Evolutionary conservation across 2,797 vertebrate species (phyloP).

Genomic region (Varecia variegata): DNA sequence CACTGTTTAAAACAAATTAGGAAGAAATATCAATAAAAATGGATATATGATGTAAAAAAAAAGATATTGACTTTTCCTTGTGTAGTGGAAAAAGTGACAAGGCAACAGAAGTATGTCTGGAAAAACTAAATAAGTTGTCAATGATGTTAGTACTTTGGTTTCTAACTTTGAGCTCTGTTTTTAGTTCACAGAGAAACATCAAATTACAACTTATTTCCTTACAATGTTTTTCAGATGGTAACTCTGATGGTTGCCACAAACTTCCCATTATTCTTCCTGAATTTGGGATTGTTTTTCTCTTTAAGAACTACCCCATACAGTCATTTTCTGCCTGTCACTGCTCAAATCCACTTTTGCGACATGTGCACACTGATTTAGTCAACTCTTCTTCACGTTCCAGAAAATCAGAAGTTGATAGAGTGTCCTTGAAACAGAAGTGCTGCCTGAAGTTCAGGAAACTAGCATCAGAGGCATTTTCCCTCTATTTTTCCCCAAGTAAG

Average conservation of each 20-base stretch:
- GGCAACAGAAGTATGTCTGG: not conserved
- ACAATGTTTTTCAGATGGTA: not conserved
- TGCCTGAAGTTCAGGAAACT: not conserved
- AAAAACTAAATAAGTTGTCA: not conserved
- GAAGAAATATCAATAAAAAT: no score
- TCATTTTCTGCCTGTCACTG: not conserved
- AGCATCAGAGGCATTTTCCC: not conserved
- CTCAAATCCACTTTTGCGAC: not conserved
- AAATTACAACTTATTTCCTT: not conserved
- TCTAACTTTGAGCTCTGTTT: not conserved
- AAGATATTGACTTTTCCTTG: not conserved
- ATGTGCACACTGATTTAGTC: not conserved
- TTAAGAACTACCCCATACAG: not conserved
- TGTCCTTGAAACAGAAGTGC: not conserved
- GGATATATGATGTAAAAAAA: not conserved
- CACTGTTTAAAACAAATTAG: no score
- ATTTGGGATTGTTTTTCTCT: not conserved
- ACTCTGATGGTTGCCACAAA: not conserved
- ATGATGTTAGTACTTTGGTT: not conserved
- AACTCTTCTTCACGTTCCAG: not conserved
- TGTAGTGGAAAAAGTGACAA: not conserved
- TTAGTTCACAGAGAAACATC: not conserved
- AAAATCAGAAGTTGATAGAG: slow-evolving; percentile 4
- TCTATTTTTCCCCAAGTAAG: not conserved
- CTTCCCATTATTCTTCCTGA: not conserved